Evolutionary conservation across 2,888 invertebrate genomes (phyloP), one percentile per base, ranked within the genome.

Genomic region (Hirtodrosophila cameraria): DNA sequence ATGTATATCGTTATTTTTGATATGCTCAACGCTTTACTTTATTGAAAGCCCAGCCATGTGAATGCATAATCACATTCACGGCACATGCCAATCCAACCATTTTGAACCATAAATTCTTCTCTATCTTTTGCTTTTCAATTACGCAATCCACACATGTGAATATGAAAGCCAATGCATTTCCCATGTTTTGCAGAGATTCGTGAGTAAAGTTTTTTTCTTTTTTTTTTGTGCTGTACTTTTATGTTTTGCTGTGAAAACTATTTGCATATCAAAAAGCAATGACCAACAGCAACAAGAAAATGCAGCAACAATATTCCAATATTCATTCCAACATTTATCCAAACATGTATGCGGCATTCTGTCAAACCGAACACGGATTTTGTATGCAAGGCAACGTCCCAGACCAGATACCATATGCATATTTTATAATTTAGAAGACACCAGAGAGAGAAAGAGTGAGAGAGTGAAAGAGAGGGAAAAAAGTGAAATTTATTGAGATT

Each of bases 401-500:
- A 39, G 31, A 27, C 38, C 52, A 55, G 38, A 54, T 66, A 39
- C 46, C 48, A 55, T 77, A 63, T 62, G 75, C 61, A 73, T 68
- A 73, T 61, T 70, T 60, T 61, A 70, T 59, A 49, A 70, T 57
- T 63, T 70, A 49, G 43, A 66, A 70, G 66, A 73, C 60, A 59
- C 9, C 30, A 38, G 27, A 27, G 6, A 30, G 15, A 13, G 8
- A 36, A 39, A 13, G 6, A 20, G 8, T 9, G 50, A 15, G 15
- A 13, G n/a, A 33, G n/a, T 23, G 20, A 31, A 15, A 6, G 36
- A 36, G 33, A 6, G 27, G n/a, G 45, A 50, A 42, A 71, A 81
- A 84, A 85, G 75, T 72, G 72, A 73, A 82, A 85, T 78, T 63
- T 64, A 85, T 83, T 75, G 15, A 46, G 41, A 87, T 87, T 83